phyloP scores from a whole-genome alignment of 2,797 vertebrate species.

The Hydrocynus forskahlii region DNA sequence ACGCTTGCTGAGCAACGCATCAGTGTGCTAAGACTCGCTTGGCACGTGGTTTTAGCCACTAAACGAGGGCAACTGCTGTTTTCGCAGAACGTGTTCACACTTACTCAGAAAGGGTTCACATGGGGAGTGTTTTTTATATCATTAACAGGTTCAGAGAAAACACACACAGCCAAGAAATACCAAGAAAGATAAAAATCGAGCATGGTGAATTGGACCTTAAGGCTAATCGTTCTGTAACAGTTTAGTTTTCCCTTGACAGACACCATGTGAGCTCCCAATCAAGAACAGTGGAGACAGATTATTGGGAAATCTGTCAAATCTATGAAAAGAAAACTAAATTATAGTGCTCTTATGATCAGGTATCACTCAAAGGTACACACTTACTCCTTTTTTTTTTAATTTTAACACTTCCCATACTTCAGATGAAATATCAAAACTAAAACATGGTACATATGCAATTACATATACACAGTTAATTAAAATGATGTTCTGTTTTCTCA shows the following conservation, averaged over 20 bases:
- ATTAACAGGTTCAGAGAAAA: slow-evolving; percentile 2
- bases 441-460: too few species aligned
- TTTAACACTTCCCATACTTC: background rate
- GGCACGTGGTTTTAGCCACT: background rate
- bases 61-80: background rate
- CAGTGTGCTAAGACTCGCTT: background rate
- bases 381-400: background rate
- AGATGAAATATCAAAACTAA: too few species aligned
- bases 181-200: background rate
- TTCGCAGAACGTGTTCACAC: background rate
- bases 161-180: background rate
- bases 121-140: background rate
- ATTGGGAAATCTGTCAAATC: background rate
- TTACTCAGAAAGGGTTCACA: background rate
- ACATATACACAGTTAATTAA: too few species aligned
- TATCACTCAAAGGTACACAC: background rate
- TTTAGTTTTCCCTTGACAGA: background rate
- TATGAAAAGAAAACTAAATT: background rate
- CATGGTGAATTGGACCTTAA: background rate
- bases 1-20: background rate
- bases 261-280: background rate
- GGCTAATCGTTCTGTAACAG: background rate
- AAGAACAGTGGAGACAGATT: background rate
- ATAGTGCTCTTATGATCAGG: background rate
- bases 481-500: too few species aligned